Evolutionary conservation across 2,113 vertebrate species (phyloP), one percentile per base, ranked within the genome.

Genomic region (Macquaria ambigua): DNA sequence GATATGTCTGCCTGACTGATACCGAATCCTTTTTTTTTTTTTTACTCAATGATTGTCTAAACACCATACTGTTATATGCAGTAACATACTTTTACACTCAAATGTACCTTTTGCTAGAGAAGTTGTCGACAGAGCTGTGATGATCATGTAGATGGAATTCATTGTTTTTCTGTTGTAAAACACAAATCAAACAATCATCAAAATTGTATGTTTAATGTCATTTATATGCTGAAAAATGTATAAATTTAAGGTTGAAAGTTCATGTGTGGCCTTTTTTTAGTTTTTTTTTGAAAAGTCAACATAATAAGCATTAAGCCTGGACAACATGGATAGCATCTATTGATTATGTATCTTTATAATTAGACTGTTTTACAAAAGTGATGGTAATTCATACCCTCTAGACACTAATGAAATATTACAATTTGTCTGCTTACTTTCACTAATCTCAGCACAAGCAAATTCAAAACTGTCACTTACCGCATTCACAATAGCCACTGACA

Each of bases 51-150:
- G 28, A 31, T 31, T 2, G 28, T 31, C 28, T 31, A 3, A 28
- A 43, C 8, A 18, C 12, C 11, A 39, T n/a, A 34, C 6, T 50
- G 46, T 11, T 16, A 16, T 25, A 23, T 25, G 8, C 12, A 16
- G 6, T 72, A 56, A 55, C 9, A 16, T 37, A 25, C 1, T 25
- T 28, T 8, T 20, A 39, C 11, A 68, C 8, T 25, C 0, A 23
- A 34, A 16, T 41, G 1, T 85, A 90, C 89, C 89, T 76, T 87
- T 77, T 58, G 71, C 50, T 46, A 77, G 48, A 50, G 76, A 18
- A 28, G 52, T 4, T 43, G 64, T 48, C 61, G 58, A 62, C 72
- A 85, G 56, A 56, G 59, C 18, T 11, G 48, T 11, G 6, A 77
- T 14, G 37, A 74, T 70, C 15, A 85, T 34, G 56, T 12, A 64